phyloP scores from a whole-genome alignment of 64 coral and sea anemone genomes.

The Dendrophyllia cribrosa region DNA sequence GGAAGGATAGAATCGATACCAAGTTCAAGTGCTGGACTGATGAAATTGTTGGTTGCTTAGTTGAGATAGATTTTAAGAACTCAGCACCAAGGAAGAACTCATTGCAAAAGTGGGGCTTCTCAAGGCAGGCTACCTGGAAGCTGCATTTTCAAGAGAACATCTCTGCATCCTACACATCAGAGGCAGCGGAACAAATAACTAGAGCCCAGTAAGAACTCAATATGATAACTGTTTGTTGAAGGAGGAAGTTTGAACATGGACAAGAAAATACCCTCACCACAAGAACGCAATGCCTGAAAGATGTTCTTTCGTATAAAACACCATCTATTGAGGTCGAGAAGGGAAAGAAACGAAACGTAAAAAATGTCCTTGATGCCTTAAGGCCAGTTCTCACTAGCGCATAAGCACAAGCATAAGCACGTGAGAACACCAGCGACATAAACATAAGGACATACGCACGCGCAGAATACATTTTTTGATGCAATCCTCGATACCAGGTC shows the following conservation, averaged over 20 bases:
- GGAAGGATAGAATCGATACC: conserved; percentile 33
- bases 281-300: conserved; percentile 16
- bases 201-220: neutral
- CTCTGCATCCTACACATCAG: conserved; percentile 37
- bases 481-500: no score
- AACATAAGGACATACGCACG: no score
- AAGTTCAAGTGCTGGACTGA: conserved; percentile 54
- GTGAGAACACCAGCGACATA: no score
- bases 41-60: conserved; percentile 51
- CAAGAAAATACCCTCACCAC: conserved; percentile 7
- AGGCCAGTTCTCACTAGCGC: no score
- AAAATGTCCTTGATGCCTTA: neutral
- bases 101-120: conserved; percentile 59
- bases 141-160: conserved; percentile 72
- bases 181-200: conserved; percentile 19
- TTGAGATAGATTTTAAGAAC: conserved; percentile 49
- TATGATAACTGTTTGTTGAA: neutral
- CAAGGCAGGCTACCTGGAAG: conserved; percentile 50
- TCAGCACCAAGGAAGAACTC: conserved; percentile 67
- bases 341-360: neutral
- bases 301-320: neutral
- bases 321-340: neutral
- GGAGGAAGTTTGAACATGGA: conserved; percentile 3
- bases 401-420: no score
- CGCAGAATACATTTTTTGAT: no score